Percentiles rank a stretch among this genome's conserved stretches.
Evolutionary conservation across 2,113 vertebrate species (phyloP).

Genomic region (Circaetus gallicus): DNA sequence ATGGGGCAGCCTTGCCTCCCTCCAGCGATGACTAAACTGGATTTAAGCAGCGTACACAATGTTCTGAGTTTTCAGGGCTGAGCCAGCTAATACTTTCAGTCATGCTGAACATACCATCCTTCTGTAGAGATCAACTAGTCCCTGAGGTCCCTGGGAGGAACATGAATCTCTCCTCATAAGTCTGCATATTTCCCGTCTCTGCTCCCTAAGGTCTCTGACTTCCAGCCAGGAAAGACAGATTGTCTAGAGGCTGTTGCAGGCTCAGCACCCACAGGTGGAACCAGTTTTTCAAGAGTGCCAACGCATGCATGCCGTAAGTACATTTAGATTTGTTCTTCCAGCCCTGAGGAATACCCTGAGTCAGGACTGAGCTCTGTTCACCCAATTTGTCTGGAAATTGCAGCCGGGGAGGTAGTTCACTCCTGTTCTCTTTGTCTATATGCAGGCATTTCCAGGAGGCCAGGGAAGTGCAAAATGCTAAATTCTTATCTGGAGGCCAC

Average conservation of each 20-base stretch:
- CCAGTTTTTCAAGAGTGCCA: background rate
- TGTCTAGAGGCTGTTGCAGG: background rate
- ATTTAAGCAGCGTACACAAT: background rate
- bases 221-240: background rate
- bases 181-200: background rate
- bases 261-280: background rate
- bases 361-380: background rate
- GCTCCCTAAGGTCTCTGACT: background rate
- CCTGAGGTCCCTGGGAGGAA: background rate
- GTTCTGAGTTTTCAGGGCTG: conserved; percentile 33
- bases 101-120: conserved; percentile 49
- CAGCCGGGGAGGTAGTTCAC: background rate
- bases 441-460: background rate
- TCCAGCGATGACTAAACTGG: conserved; percentile 21
- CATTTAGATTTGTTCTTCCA: background rate
- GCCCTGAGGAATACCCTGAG: background rate
- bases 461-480: background rate
- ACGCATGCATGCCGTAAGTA: background rate
- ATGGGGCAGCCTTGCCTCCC: background rate
- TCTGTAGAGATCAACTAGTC: background rate
- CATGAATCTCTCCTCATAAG: background rate
- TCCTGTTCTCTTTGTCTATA: background rate
- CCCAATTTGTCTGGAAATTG: background rate
- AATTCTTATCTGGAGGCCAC: background rate
- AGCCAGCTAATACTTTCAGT: conserved; percentile 23